These are phyloP conservation scores for Oligia strigilis DNA, from an alignment of 2,888 invertebrate species.

Conservation along the genomic window DNA sequence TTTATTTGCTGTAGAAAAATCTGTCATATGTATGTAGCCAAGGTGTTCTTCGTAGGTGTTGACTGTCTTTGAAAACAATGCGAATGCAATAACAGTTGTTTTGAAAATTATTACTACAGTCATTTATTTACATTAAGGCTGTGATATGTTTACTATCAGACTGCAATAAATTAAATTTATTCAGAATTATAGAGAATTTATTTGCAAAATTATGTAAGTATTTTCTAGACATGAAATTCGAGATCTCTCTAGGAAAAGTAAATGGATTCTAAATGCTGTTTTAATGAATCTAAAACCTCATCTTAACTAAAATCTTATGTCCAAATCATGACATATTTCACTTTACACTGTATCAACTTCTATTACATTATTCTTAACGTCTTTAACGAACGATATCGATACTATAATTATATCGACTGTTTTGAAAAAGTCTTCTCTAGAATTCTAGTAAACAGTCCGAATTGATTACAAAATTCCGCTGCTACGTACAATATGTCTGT, in stretches of 20 bases:
- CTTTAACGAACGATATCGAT: neutral
- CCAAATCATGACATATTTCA: slow-evolving; percentile 10
- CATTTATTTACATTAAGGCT: neutral
- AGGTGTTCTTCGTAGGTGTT: slow-evolving; percentile 44
- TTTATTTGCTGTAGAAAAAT: slow-evolving; percentile 67
- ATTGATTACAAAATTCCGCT: slow-evolving; percentile 42
- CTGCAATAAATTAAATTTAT: slow-evolving; percentile 5
- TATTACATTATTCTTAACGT: neutral
- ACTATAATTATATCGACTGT: neutral
- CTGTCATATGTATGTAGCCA: slow-evolving; percentile 60
- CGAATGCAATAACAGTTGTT: slow-evolving; percentile 14
- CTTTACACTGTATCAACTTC: slow-evolving; percentile 9
- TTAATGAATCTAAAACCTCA: neutral
- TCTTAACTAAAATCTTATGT: neutral
- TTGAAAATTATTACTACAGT: neutral
- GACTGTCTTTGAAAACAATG: slow-evolving; percentile 19
- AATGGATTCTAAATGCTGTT: slow-evolving; percentile 13
- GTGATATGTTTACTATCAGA: neutral
- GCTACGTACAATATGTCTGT: slow-evolving; percentile 25
- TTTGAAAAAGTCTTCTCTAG: neutral
- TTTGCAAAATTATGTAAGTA: neutral
- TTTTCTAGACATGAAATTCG: neutral
- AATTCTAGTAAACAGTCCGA: neutral
- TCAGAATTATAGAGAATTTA: neutral
- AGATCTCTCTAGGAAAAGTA: neutral